phyloP scores from a whole-genome alignment of 2,113 vertebrate genomes.

The Laticauda colubrina region DNA sequence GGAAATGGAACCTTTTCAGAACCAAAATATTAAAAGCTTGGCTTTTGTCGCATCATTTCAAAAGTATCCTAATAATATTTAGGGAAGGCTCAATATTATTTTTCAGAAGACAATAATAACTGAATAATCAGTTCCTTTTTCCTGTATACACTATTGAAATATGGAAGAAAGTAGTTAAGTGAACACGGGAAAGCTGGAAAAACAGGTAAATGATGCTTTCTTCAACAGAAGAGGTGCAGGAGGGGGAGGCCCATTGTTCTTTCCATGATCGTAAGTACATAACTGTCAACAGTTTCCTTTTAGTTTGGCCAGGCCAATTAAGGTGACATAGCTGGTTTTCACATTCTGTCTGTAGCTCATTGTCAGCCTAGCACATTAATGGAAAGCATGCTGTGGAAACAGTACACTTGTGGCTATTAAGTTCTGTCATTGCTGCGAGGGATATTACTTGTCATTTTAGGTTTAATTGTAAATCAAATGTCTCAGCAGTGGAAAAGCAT shows the following conservation, averaged over 20 bases:
- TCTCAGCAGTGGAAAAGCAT: background rate
- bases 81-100: background rate
- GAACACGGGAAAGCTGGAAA: background rate
- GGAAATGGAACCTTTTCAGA: background rate
- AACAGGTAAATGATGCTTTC: slow-evolving; percentile 32
- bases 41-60: background rate
- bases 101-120: slow-evolving; percentile 16
- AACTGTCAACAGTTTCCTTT: slow-evolving; percentile 72
- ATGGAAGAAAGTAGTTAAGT: slow-evolving; percentile 6
- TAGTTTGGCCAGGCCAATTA: slow-evolving; percentile 66
- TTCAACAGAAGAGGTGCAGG: slow-evolving; percentile 47
- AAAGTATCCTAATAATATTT: slow-evolving; percentile 13
- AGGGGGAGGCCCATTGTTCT: slow-evolving; percentile 48
- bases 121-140: slow-evolving; percentile 28
- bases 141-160: background rate
- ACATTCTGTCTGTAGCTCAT: slow-evolving; percentile 44
- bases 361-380: slow-evolving; percentile 40
- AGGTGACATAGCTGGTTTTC: slow-evolving; percentile 51
- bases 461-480: slow-evolving; percentile 32
- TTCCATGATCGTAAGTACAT: slow-evolving; percentile 30
- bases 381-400: slow-evolving; percentile 28
- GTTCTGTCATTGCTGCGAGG: background rate
- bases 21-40: background rate
- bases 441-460: slow-evolving; percentile 4
- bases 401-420: background rate